Evolutionary conservation across 1,140 invertebrate genomes (phyloP).

Genomic region (Akabosia matsudoensis): DNA sequence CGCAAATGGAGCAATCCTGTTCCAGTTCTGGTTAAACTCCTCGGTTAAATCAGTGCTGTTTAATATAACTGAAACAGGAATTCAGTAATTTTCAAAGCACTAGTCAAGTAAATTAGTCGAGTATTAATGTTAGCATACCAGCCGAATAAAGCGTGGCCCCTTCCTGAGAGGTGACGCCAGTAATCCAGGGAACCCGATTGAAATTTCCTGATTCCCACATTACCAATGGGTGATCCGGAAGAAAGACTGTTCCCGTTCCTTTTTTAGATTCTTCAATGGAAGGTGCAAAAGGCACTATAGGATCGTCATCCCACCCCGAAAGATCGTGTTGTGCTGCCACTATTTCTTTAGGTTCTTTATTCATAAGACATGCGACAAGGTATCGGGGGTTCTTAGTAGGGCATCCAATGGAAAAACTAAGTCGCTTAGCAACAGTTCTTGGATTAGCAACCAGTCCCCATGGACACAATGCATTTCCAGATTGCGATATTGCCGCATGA

Average conservation of each 20-base stretch:
- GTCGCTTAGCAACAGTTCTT: conserved; percentile 30
- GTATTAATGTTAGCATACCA: conserved; percentile 18
- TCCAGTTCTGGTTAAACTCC: conserved; percentile 36
- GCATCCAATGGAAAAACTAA: conserved; percentile 28
- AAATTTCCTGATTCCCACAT: conserved; percentile 19
- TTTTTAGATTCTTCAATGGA: conserved; percentile 26
- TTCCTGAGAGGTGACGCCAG: conserved; percentile 30
- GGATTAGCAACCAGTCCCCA: conserved; percentile 33
- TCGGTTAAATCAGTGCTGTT: conserved; percentile 32
- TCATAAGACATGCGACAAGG: conserved; percentile 33
- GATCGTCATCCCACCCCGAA: conserved; percentile 34
- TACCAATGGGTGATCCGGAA: conserved; percentile 27
- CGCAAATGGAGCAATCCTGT: conserved; percentile 34
- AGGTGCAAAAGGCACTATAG: conserved; percentile 27
- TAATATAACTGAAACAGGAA: conserved; percentile 28
- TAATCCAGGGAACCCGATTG: conserved; percentile 32
- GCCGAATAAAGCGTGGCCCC: conserved; percentile 34
- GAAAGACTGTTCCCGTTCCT: conserved; percentile 16
- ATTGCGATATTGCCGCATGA: conserved; percentile 24
- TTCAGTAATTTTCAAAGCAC: background rate
- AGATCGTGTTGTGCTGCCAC: conserved; percentile 34
- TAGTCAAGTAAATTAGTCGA: background rate
- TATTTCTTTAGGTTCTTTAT: conserved; percentile 34
- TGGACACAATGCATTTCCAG: conserved; percentile 25
- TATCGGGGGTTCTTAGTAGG: conserved; percentile 26